A percentile compares a stretch with the other conserved stretches of the same genome.
Evolutionary conservation across 2,797 vertebrate genomes (phyloP).

Genomic region (Enteromius treurensis): DNA sequence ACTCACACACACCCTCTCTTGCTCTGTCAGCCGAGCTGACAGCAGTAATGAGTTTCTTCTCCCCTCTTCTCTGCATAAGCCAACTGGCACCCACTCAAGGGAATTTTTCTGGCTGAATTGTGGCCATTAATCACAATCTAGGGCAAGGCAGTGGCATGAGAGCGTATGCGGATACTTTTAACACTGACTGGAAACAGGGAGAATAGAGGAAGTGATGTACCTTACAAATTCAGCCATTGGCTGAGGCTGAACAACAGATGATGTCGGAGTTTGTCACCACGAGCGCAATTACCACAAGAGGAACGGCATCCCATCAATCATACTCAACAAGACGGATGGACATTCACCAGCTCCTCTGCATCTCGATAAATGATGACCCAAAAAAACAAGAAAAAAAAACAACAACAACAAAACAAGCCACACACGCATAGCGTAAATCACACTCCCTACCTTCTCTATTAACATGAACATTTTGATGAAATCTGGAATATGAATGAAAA

Average conservation of each 20-base stretch:
- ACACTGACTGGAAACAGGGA: conserved; percentile 50
- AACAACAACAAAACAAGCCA: background rate
- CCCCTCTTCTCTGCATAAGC: conserved; percentile 72
- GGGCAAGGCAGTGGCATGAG: conserved; percentile 78
- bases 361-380: conserved; percentile 1
- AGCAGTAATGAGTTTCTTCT: conserved; percentile 85
- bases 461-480: background rate
- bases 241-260: conserved; percentile 48
- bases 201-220: conserved; percentile 38
- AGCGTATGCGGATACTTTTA: conserved; percentile 58
- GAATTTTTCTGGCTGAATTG: conserved; percentile 87
- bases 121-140: conserved; percentile 86
- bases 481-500: background rate
- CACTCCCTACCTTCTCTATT: background rate
- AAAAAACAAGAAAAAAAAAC: background rate
- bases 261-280: conserved; percentile 65
- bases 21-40: conserved; percentile 79
- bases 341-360: background rate
- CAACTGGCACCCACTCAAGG: conserved; percentile 87
- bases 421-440: background rate
- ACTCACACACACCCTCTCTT: conserved; percentile 66
- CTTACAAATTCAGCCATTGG: conserved; percentile 23
- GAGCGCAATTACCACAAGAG: conserved; percentile 62
- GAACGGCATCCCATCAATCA: conserved; percentile 65
- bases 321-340: conserved; percentile 56